A percentile compares a stretch with the other conserved stretches of the same genome.
Evolutionary conservation across 1,140 invertebrate species (phyloP).

Genomic region (Dendroctonus ponderosae): DNA sequence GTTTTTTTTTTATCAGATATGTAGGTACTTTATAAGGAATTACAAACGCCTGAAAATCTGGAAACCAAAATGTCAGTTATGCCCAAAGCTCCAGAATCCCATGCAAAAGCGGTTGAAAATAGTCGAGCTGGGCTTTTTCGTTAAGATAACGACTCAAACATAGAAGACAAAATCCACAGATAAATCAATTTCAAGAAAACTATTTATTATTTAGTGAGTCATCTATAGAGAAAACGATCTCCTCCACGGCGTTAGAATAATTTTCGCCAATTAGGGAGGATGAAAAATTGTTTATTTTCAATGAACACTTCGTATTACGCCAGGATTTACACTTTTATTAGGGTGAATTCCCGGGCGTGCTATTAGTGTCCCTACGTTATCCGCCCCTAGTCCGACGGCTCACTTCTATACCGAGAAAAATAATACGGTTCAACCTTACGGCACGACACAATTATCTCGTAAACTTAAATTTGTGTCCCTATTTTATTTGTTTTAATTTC

Average conservation of each 20-base stretch:
- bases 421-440: slow-evolving; percentile 27
- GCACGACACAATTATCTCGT: slow-evolving; percentile 29
- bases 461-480: slow-evolving; percentile 22
- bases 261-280: slow-evolving; percentile 25
- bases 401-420: slow-evolving; percentile 24
- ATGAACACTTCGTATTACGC: slow-evolving; percentile 29
- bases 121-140: too few relatives aligned
- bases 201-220: slow-evolving; percentile 16
- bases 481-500: slow-evolving; percentile 23
- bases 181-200: not conserved
- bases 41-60: too few relatives aligned
- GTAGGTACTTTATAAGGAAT: too few relatives aligned
- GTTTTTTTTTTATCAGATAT: too few relatives aligned
- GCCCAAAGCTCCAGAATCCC: too few relatives aligned
- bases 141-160: too few relatives aligned
- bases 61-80: too few relatives aligned
- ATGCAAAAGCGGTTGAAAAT: too few relatives aligned
- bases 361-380: slow-evolving; percentile 24
- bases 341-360: slow-evolving; percentile 29
- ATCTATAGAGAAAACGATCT: slow-evolving; percentile 10
- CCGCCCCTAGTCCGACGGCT: slow-evolving; percentile 58
- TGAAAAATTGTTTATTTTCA: slow-evolving; percentile 33
- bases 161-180: too few relatives aligned
- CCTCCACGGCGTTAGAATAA: slow-evolving; percentile 18
- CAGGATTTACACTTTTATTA: slow-evolving; percentile 31